A percentile compares a stretch with the other conserved stretches of the same genome.
Evolutionary conservation across 2,113 vertebrate species (phyloP).

Genomic region (Pteruthius melanotis): DNA sequence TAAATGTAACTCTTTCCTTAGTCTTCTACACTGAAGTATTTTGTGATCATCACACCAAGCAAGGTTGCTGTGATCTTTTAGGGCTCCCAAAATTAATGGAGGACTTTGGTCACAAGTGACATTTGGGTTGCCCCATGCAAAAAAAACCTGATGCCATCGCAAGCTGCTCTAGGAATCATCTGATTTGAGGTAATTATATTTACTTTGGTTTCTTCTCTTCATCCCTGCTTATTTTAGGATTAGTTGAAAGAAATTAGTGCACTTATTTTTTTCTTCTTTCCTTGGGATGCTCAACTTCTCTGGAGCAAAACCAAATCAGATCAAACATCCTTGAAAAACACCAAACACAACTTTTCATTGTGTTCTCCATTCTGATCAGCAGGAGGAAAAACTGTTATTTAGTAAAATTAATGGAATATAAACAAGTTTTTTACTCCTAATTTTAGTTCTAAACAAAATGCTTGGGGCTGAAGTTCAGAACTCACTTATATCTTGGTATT

Average conservation of each 20-base stretch:
- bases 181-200: not conserved
- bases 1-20: not conserved
- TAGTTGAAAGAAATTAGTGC: not conserved
- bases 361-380: not conserved
- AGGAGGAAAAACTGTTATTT: not conserved
- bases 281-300: not conserved
- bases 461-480: not conserved
- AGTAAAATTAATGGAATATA: not conserved
- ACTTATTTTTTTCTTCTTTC: not conserved
- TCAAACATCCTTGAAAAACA: not conserved
- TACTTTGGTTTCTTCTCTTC: not conserved
- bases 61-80: not conserved
- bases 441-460: not conserved
- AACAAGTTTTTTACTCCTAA: not conserved
- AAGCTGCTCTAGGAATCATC: not conserved
- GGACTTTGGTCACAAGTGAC: not conserved
- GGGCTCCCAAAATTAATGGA: not conserved
- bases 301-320: not conserved
- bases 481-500: not conserved
- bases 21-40: not conserved
- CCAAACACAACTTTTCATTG: accelerated
- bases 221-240: not conserved
- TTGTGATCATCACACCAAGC: not conserved
- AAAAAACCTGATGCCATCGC: not conserved
- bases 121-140: not conserved